Conservation (phyloP, 2,113 vertebrate species). For the Spea multiplicata region DNA sequence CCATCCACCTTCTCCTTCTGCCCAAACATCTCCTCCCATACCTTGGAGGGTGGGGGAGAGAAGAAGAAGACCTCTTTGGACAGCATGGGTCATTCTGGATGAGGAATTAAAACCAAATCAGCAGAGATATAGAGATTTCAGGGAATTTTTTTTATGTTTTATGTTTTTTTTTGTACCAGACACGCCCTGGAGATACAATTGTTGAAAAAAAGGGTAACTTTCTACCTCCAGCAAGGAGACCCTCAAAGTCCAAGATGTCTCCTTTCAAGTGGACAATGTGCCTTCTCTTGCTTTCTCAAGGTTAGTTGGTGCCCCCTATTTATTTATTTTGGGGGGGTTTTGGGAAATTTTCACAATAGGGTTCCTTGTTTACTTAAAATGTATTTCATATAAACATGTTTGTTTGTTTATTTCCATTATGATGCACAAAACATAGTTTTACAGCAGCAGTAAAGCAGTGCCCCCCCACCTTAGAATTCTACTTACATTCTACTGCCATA, state of each 20-base stretch:
- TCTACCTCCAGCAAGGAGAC: constrained; percentile 35
- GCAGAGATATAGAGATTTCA: too few species aligned
- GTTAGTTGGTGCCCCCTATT: constrained; percentile 49
- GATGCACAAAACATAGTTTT: too few species aligned
- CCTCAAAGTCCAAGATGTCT: constrained; percentile 22
- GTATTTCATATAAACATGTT: too few species aligned
- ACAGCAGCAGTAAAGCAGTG: too few species aligned
- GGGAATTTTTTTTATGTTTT: too few species aligned
- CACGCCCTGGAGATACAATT: constrained; percentile 39
- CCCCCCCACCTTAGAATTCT: too few species aligned
- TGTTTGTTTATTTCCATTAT: too few species aligned
- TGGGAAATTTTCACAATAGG: too few species aligned
- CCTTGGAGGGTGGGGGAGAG: background rate
- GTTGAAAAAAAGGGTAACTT: constrained; percentile 34
- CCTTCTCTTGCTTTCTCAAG: constrained; percentile 52
- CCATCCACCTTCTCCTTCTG: background rate
- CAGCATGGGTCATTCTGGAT: constrained; percentile 54
- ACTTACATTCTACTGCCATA: too few species aligned
- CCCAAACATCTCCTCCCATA: background rate
- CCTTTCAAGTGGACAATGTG: constrained; percentile 33
- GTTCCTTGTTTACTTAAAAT: too few species aligned
- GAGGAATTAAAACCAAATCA: constrained; percentile 24
- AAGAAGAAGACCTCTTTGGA: background rate
- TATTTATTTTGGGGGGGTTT: background rate
- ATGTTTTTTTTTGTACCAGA: constrained; percentile 6